phyloP scores from a whole-genome alignment of 2,113 vertebrate species.

The Cervus canadensis region DNA sequence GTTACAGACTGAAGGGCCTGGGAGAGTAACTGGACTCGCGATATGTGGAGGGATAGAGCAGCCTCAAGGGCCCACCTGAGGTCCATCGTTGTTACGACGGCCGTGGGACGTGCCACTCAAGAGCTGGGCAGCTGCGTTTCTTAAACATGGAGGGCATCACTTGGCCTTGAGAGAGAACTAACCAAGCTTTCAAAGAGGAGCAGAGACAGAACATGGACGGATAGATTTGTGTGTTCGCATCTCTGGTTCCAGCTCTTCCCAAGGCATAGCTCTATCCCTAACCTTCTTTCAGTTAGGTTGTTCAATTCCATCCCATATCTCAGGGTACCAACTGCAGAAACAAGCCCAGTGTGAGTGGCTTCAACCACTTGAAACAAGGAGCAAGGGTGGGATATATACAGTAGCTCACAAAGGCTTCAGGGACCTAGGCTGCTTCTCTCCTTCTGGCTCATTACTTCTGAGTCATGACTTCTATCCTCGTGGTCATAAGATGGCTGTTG shows the following conservation, averaged over 20 bases:
- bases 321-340: not conserved
- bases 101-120: rapidly evolving
- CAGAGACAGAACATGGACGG: not conserved
- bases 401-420: not conserved
- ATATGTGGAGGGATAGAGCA: rapidly evolving
- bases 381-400: not conserved
- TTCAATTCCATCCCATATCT: not conserved
- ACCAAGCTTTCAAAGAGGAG: not conserved
- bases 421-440: not conserved
- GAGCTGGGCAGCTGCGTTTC: not conserved
- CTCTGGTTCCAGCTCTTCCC: not conserved
- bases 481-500: not conserved
- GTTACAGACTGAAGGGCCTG: rapidly evolving
- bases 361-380: not conserved
- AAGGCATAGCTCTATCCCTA: not conserved
- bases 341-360: not conserved
- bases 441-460: not conserved
- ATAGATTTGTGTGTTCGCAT: not conserved
- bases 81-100: not conserved
- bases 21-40: not conserved
- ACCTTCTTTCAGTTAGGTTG: not conserved
- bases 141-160: not conserved
- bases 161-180: not conserved
- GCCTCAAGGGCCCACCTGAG: rapidly evolving
- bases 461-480: not conserved